Evolutionary conservation across 2,888 invertebrate species (phyloP), one percentile per base, ranked within the genome.

Genomic region (Epinotia ramella): DNA sequence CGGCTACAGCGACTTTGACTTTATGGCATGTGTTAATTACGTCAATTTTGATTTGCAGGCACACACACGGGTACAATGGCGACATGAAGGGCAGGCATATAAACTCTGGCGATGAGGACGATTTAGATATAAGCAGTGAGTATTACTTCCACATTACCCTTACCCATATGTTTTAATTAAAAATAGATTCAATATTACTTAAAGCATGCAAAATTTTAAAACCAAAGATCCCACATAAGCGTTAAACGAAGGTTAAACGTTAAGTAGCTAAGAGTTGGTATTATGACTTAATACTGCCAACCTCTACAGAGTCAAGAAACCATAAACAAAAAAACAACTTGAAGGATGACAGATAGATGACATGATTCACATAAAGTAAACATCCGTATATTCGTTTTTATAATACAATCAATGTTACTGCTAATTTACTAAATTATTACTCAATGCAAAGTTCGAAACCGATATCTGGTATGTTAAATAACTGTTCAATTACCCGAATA

Each of bases 71-170:
- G 13, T 94, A 95, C 84, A 94, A 95, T 94, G 88, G 95, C 86
- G 88, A 95, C 87, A 86, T 87, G 88, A 94, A 94, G 81, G 81
- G 91, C 81, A 89, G 90, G 72, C 92, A 93, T 79, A 89, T 92
- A 83, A 88, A 93, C 82, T 93, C 94, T 2, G 93, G 92, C n/a
- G 94, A 95, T 77, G 94, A 95, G 82, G 95, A 95, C 77, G 95
- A 94, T 72, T 83, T 94, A 86, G 94, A 95, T 83, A 89, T 94
- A 89, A 94, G 92, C 84, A 93, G 95, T 95, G 79, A 94, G 94
- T 92, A 79, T 69, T 68, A 11, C 46, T 62, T 73, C 78, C 65
- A 46, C 16, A 49, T 49, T 13, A 49, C 16, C 7, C 7, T 33
- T 33, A 33, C 33, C 33, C 33, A 33, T 33, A 9, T 40, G 40